Base-by-base conservation (phyloP, 2,113 vertebrate genomes). In the Elephas maximus region DNA sequence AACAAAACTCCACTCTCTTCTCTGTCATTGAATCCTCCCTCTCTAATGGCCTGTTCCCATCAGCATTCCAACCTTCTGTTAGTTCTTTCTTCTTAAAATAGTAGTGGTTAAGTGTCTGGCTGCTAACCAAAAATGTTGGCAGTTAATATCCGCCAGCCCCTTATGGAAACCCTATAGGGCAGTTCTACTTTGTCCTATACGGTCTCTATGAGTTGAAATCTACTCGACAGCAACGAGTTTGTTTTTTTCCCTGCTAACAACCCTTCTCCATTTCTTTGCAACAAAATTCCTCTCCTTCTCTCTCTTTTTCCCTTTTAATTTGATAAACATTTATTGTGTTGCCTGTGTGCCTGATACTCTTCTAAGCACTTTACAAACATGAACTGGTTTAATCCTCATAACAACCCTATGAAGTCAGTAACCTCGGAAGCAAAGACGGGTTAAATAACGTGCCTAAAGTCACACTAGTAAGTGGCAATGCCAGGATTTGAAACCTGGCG, bases 71-170 rank as follows among this genome's bases (percentile, higher is more conserved):
- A 76, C 17, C 11, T 24, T 69, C 37, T 69, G 57, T 65, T 73
- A 57, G 41, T 87, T 84, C 84, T 76, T 76, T 71, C 73, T 84
- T 89, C 77, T 37, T 92, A 83, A 97, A 90, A 82, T 44, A 67
- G 7, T 33, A 53, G 51, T 53, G 51, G 51, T 53, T 53, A 53
- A 53, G 51, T 53, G 28, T 24, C 12, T 30, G 10, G 4, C 65
- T 30, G 28, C n/a, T 18, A 21, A 2, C 57, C 51, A 53, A 53
- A 53, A 53, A 53, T 7, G 51, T 53, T 12, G 12, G 51, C 12
- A 12, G 51, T 53, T 53, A 7, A 53, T 8, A 53, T 53, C 51
- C 51, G 5, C 12, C 51, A 53, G 51, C 51, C 51, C 6, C 51
- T 53, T 53, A 7, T 53, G 51, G 51, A 53, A 53, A 53, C 51